Base-by-base conservation (phyloP, 2,113 vertebrate species). In the Anguilla japonica region DNA sequence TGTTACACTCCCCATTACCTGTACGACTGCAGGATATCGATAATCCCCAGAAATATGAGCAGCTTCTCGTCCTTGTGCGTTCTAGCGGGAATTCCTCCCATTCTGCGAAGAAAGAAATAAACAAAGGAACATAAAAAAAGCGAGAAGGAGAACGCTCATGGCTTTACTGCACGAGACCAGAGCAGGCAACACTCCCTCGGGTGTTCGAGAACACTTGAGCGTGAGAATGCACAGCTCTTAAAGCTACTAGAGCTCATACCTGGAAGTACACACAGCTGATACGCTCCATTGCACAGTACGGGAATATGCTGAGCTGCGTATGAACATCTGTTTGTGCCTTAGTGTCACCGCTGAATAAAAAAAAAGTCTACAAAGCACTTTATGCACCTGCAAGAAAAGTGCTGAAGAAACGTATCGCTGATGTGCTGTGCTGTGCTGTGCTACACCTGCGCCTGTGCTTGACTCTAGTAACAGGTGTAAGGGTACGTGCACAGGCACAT, bases 81-180 rank as follows among this genome's bases (percentile, higher is more conserved):
- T 93, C 97, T 99, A 82, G 98, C 98, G 90, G 98, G 98, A 93
- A 99, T 99, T 53, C 98, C 98, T 81, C 98, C 98, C 98, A 99
- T 99, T 93, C 98, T 99, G 90, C 84, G 88, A 57, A 75, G 79
- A 80, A 41, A 84, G 79, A 22, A 82, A 90, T 71, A 53, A 87
- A n/a, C 84, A 14, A 75, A 75, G 26, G 0, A 75, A 20, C 26
- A 71, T n/a, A 71, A 14, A 67, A 11, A 53, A 53, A 53, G 13
- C 50, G 11, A n/a, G 71, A 75, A 34, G 26, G 26, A 75, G n/a
- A 13, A 75, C 11, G 8, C 5, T 9, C 9, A 13, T 75, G 13
- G 26, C 71, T n/a, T 13, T 34, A 2, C n/a, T n/a, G 26, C n/a
- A 34, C 26, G 14, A 75, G n/a, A 75, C 6, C 9, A 2, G 5